Base-by-base conservation (phyloP, 2,797 vertebrate species). In the Pelodytes ibericus region DNA sequence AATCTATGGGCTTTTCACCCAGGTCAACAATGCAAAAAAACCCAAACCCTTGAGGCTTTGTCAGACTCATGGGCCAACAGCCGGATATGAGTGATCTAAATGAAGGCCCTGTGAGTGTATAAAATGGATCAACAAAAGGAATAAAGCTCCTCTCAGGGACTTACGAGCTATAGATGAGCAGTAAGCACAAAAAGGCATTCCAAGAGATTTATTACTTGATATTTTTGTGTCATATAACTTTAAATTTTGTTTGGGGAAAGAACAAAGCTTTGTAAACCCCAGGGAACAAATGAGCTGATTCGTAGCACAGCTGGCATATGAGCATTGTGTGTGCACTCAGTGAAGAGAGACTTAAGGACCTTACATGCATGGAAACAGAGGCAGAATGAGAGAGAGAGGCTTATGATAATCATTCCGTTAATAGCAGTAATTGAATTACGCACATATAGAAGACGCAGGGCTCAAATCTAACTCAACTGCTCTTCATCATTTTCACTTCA, bases 371-470 rank as follows among this genome's bases (percentile, higher is more conserved):
- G 71, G 33, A 74, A 79, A 73, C 61, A 73, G 64, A 56, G 49
- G 74, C 29, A 41, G 74, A 51, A 64, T 36, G 39, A 68, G 69
- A 73, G 31, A 73, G 31, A 73, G 27, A 64, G 53, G 69, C 59
- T 78, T 71, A 24, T 39, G 71, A 1, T 72, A 70, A 68, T 71
- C 79, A 67, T 77, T 59, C 22, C 24, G 63, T 53, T 58, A 68
- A 65, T 9, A 79, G 72, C 71, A 39, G 57, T 71, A 57, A 67
- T 71, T 59, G 72, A 24, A 66, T 82, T 82, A 80, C 71, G 71
- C 59, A 71, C 69, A 61, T 72, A 65, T 71, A 61, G 61, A 53
- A 63, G 60, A 47, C 77, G 18, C 65, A 59, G 44, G 18, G 62
- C 63, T 57, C 39, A 30, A 24, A 22, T 65, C 26, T 8, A 31